Percentiles rank a stretch among this genome's conserved stretches.
These are phyloP conservation scores for Colossoma macropomum DNA, from an alignment of 2,113 vertebrate genomes.

Conservation along the genomic window DNA sequence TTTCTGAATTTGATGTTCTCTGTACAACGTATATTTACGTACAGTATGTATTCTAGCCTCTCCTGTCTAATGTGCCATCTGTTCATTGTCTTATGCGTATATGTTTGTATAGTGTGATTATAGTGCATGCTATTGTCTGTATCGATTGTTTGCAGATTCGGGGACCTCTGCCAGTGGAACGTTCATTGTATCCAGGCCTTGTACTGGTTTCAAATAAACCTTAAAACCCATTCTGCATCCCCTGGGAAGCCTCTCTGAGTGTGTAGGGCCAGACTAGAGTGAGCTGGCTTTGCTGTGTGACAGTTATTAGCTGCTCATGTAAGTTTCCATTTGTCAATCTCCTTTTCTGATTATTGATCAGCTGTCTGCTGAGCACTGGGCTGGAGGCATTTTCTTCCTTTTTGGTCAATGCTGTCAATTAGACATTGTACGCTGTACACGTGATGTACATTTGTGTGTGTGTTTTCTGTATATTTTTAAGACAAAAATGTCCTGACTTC, in stretches of 20 bases:
- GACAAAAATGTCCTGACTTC: not conserved
- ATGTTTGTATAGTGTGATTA: not conserved
- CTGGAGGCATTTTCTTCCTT: constrained; percentile 24
- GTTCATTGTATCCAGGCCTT: not conserved
- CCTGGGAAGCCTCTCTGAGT: not conserved
- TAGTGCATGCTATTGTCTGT: not conserved
- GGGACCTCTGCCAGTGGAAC: not conserved
- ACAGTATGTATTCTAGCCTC: too few species aligned
- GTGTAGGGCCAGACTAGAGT: not conserved
- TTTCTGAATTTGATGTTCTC: too few species aligned
- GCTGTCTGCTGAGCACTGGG: constrained; percentile 6
- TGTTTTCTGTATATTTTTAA: not conserved
- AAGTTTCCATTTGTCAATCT: constrained; percentile 45
- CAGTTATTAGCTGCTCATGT: constrained; percentile 47
- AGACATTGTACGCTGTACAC: not conserved
- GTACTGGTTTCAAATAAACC: not conserved
- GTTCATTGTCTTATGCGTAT: too few species aligned
- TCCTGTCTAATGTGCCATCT: too few species aligned
- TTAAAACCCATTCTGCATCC: not conserved
- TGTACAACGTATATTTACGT: too few species aligned
- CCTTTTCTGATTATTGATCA: constrained; percentile 53
- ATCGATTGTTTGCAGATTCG: not conserved
- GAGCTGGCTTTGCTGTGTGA: constrained; percentile 4
- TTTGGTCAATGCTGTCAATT: constrained; percentile 30
- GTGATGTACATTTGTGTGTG: not conserved